Evolutionary conservation across 2,888 invertebrate genomes (phyloP).

Genomic region (Sabatieria punctata): DNA sequence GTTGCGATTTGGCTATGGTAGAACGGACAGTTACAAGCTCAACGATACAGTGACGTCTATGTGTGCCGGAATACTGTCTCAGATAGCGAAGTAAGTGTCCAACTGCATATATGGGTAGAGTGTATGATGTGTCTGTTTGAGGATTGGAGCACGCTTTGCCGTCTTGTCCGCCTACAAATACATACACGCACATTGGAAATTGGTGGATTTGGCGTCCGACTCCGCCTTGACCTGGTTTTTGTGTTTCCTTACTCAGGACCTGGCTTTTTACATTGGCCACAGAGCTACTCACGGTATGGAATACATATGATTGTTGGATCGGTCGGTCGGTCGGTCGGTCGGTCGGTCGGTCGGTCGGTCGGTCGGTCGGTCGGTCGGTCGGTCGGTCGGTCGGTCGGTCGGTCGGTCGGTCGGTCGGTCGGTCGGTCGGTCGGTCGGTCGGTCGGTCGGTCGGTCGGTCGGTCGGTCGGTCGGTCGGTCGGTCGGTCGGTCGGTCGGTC

Average conservation of each 20-base stretch:
- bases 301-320: too few species aligned
- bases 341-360: too few species aligned
- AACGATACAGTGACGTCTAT: constrained; percentile 22
- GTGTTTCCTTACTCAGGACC: constrained; percentile 60
- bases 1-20: constrained; percentile 5
- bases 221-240: constrained; percentile 59
- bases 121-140: constrained; percentile 12
- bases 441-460: too few species aligned
- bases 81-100: constrained; percentile 25
- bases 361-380: too few species aligned
- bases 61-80: constrained; percentile 30
- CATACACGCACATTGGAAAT: constrained; percentile 53
- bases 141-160: constrained; percentile 26
- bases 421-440: too few species aligned
- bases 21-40: constrained; percentile 11
- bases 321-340: too few species aligned
- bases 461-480: too few species aligned
- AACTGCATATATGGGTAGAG: neutral
- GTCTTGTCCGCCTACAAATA: constrained; percentile 40
- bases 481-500: too few species aligned
- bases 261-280: constrained; percentile 79
- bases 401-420: too few species aligned
- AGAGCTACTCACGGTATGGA: constrained; percentile 64
- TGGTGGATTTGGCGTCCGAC: constrained; percentile 59
- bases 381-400: too few species aligned